phyloP scores from a whole-genome alignment of 2,113 vertebrate species.

The Paramisgurnus dabryanus region DNA sequence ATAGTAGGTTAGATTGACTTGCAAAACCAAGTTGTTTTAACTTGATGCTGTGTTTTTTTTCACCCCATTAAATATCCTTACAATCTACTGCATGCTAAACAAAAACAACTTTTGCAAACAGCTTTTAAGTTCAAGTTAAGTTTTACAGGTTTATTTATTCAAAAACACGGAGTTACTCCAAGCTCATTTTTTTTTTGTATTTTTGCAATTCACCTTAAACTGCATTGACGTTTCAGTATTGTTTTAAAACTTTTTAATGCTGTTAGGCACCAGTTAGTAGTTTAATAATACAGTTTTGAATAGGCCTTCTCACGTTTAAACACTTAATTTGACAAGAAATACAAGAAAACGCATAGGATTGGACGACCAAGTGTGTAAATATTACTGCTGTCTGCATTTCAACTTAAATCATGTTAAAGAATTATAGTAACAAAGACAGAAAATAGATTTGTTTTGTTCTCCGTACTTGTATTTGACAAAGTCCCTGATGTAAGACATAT shows the following conservation, averaged over 20 bases:
- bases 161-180: not conserved
- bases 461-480: conserved; percentile 7
- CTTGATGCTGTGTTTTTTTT: too few relatives aligned
- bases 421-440: not conserved
- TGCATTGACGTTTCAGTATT: not conserved
- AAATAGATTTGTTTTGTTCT: not conserved
- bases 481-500: conserved; percentile 7
- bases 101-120: too few relatives aligned
- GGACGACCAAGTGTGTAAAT: not conserved
- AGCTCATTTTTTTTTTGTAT: not conserved
- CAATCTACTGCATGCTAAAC: too few relatives aligned
- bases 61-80: too few relatives aligned
- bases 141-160: conserved; percentile 34
- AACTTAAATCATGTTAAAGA: not conserved
- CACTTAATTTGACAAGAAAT: not conserved
- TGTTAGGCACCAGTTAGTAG: not conserved
- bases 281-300: too few relatives aligned
- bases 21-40: too few relatives aligned
- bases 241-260: not conserved
- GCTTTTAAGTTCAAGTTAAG: too few relatives aligned
- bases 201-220: not conserved
- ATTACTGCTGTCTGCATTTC: conserved; percentile 14
- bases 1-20: too few relatives aligned
- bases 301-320: too few relatives aligned
- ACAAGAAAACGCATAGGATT: not conserved